Evolutionary conservation across 1,140 invertebrate genomes (phyloP).

Genomic region (Eupristina koningsbergeri): DNA sequence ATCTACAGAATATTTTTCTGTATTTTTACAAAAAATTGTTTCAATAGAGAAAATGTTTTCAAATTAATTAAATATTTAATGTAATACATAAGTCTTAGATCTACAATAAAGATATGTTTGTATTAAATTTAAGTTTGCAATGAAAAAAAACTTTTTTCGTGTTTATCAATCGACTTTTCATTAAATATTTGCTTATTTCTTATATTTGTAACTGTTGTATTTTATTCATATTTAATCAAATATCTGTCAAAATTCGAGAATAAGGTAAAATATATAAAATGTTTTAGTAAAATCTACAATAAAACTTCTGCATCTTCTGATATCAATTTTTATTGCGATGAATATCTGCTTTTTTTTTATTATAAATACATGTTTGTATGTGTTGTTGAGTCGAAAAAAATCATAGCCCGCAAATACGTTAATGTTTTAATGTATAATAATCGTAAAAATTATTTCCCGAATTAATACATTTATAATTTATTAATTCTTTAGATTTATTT

Average conservation of each 20-base stretch:
- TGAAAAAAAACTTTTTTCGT: not conserved
- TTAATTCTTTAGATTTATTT: constrained; percentile 10
- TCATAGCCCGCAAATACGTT: not conserved
- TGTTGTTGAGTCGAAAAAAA: not conserved
- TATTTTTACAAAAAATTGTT: not conserved
- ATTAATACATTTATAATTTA: not conserved
- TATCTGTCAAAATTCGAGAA: constrained; percentile 12
- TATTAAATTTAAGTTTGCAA: not conserved
- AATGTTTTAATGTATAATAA: constrained; percentile 9
- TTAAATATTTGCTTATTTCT: not conserved
- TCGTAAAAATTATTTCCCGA: constrained; percentile 24
- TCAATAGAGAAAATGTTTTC: not conserved
- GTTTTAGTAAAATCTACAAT: constrained; percentile 25
- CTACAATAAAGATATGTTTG: not conserved
- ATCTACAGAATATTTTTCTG: too few species aligned
- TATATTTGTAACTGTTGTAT: not conserved
- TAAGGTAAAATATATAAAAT: not conserved
- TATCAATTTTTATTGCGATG: constrained; percentile 29
- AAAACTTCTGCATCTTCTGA: constrained; percentile 19
- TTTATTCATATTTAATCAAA: not conserved
- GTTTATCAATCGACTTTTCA: not conserved
- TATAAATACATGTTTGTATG: constrained; percentile 10
- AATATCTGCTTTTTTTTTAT: not conserved
- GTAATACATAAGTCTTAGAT: not conserved
- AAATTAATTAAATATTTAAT: not conserved